These are phyloP conservation scores for Trypoxylon attenuatum DNA, from an alignment of 2,888 invertebrate species.

Conservation along the genomic window DNA sequence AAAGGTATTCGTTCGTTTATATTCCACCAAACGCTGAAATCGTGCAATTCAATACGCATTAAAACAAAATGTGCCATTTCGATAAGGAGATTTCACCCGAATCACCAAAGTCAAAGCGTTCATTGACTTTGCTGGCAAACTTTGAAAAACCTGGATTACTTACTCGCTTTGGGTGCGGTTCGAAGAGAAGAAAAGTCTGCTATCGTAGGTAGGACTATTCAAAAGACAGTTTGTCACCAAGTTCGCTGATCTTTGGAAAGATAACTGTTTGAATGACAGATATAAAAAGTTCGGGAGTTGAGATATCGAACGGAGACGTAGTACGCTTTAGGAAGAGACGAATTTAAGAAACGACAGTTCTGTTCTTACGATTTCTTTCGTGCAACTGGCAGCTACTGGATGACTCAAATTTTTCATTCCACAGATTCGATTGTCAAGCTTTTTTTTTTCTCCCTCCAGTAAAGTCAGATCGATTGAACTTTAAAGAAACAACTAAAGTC, in stretches of 20 bases:
- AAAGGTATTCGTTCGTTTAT: no score
- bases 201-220: slow-evolving; percentile 37
- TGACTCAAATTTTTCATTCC: no score
- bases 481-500: no score
- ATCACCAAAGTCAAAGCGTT: slow-evolving; percentile 45
- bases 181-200: slow-evolving; percentile 20
- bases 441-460: no score
- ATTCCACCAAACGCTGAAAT: slow-evolving; percentile 30
- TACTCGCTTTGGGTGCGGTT: no score
- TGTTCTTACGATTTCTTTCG: no score
- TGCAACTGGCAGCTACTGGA: no score
- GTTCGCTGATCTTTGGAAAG: slow-evolving; percentile 26
- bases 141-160: slow-evolving; percentile 45
- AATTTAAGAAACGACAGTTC: no score
- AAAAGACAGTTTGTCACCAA: slow-evolving; percentile 33
- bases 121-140: slow-evolving; percentile 47
- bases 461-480: no score
- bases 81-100: slow-evolving; percentile 47
- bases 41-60: slow-evolving; percentile 40
- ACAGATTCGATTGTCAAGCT: no score
- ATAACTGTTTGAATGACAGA: slow-evolving; percentile 5
- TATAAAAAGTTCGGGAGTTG: not conserved
- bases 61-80: slow-evolving; percentile 48
- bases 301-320: no score
- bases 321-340: no score